These are phyloP conservation scores for Cyclophora punctaria DNA, from an alignment of 2,888 invertebrate species.

Conservation along the genomic window DNA sequence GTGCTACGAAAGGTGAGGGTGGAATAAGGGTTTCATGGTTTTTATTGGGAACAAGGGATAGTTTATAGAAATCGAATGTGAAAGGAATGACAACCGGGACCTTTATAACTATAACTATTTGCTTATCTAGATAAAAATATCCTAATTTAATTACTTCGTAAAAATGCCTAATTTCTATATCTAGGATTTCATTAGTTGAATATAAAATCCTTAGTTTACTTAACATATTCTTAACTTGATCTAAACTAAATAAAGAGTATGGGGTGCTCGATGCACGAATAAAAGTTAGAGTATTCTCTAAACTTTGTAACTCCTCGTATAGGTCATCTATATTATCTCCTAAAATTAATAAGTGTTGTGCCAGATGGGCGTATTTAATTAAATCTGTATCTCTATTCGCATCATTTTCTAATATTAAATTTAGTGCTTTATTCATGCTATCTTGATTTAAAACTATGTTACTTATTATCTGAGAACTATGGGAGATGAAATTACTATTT, in stretches of 20 bases:
- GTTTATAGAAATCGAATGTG: slow-evolving; percentile 5
- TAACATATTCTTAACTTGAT: slow-evolving; percentile 6
- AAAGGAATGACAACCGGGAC: slow-evolving; percentile 3
- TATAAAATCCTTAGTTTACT: slow-evolving; percentile 6
- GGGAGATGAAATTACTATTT: background rate
- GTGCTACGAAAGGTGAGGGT: slow-evolving; percentile 11
- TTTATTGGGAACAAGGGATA: slow-evolving; percentile 9
- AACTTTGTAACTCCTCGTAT: background rate
- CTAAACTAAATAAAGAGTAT: slow-evolving; percentile 4
- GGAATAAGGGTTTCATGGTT: slow-evolving; percentile 8
- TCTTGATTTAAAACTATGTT: too few species aligned
- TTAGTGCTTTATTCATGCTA: too few species aligned
- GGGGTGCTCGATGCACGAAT: too few species aligned
- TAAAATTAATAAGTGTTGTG: background rate
- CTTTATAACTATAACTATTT: slow-evolving; percentile 9
- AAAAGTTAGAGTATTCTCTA: slow-evolving; percentile 11
- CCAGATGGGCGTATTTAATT: slow-evolving; percentile 2
- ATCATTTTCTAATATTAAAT: background rate
- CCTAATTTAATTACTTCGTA: slow-evolving; percentile 2
- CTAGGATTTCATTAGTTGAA: slow-evolving; percentile 1
- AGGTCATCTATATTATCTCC: too few species aligned
- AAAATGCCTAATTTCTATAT: slow-evolving; percentile 2
- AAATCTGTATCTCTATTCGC: background rate
- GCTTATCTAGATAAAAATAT: slow-evolving; percentile 1
- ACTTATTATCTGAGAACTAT: too few species aligned